Evolutionary conservation across 2,888 invertebrate species (phyloP), one percentile per base, ranked within the genome.

Genomic region (Megastigmus dorsalis): DNA sequence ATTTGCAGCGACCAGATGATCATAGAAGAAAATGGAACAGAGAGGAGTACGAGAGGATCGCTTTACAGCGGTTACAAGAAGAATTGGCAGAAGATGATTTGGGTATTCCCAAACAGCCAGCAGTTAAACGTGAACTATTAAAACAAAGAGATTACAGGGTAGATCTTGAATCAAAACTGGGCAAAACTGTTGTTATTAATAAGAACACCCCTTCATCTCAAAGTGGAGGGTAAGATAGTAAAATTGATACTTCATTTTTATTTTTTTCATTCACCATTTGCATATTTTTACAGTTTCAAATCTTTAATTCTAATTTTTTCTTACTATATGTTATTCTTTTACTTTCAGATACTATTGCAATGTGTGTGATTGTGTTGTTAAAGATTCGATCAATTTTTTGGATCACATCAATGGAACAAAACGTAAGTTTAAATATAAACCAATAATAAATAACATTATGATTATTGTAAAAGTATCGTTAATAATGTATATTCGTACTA

Each of bases 401-500:
- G 99, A 99, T 86, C 99, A 99, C 88, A 99, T 99, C 84, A 99
- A 99, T 93, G 99, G 99, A 80, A 99, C 99, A 84, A 99, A 99
- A 90, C 99, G 93, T 92, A 89, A 90, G 90, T 88, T n/a, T 43
- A n/a, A n/a, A n/a, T n/a, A n/a, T n/a, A n/a, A n/a, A n/a, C n/a
- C n/a, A n/a, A 15, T 62, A 28, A 15, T 62, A 28, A 52, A 15
- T 23, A 28, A 15, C 0, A 45, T 20, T 63, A 13, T 63, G 6
- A 30, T 26, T n/a, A 50, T 62, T 48, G 43, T 18, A 18, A n/a
- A 59, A 45, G 72, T 82, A 81, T 48, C 80, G 10, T 55, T n/a
- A 26, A 1, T 26, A 50, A 26, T 50, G 0, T 26, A 50, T 7
- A 26, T 28, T 52, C 4, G 1, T 2, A 23, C 0, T 28, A 72